A percentile compares a stretch with the other conserved stretches of the same genome.
Conservation (phyloP, 2,113 vertebrate species). For the Pipa parva region DNA sequence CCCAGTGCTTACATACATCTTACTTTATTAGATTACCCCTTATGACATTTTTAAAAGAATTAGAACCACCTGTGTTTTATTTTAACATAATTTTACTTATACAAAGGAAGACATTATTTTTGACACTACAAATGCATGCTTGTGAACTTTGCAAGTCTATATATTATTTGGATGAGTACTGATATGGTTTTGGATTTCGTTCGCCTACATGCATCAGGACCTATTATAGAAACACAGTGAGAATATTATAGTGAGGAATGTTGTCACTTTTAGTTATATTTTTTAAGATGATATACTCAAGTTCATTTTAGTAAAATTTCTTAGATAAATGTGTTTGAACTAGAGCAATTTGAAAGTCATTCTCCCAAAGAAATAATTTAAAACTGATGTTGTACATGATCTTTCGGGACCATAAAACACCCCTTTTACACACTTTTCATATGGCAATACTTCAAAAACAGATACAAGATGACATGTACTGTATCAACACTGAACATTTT, state of each 20-base stretch:
- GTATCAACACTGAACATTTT: not conserved
- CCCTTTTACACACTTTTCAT: slow-evolving; percentile 14
- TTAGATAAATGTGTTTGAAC: slow-evolving; percentile 29
- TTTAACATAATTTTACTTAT: slow-evolving; percentile 25
- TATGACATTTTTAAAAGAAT: slow-evolving; percentile 45
- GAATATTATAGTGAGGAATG: slow-evolving; percentile 21
- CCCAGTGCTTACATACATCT: slow-evolving; percentile 51
- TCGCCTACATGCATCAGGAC: not conserved
- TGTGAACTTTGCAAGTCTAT: slow-evolving; percentile 38
- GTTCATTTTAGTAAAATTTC: slow-evolving; percentile 18
- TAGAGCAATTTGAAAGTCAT: slow-evolving; percentile 12
- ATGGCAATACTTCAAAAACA: slow-evolving; percentile 1
- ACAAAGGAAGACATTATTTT: slow-evolving; percentile 40
- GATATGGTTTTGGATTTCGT: slow-evolving; percentile 26
- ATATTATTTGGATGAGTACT: slow-evolving; percentile 26
- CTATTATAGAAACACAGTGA: not conserved
- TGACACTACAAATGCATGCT: slow-evolving; percentile 36
- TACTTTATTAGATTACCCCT: slow-evolving; percentile 48
- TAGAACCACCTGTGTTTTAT: slow-evolving; percentile 51
- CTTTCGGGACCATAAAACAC: not conserved
- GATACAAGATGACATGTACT: not conserved
- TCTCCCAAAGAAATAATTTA: slow-evolving; percentile 15
- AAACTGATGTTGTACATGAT: slow-evolving; percentile 29
- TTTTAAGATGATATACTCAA: slow-evolving; percentile 33
- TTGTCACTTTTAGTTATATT: slow-evolving; percentile 22